Evolutionary conservation across 2,113 vertebrate species (phyloP), one percentile per base, ranked within the genome.

Genomic region (Carollia perspicillata): DNA sequence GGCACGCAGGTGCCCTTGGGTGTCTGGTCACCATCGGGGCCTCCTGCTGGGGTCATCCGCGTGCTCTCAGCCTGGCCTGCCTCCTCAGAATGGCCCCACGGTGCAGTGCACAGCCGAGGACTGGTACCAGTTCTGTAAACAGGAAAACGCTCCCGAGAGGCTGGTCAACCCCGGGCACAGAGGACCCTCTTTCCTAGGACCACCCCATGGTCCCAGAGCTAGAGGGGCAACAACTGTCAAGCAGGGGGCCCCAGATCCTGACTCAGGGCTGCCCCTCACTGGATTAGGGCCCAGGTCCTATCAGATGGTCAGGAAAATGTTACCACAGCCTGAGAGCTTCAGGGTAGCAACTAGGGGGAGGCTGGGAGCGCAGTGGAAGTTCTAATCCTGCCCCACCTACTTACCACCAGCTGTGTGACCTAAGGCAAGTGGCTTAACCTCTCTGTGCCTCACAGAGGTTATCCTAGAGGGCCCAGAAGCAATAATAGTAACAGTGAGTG

Each of bases 41-140:
- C 35, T 42, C 35, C 66, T 4, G 0, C 20, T 3, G 1, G 1
- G 16, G 11, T 33, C 60, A 10, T 6, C 16, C 44, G 4, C 26
- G 2, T 4, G 1, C 6, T 20, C 3, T 18, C 2, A 2, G 11
- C 72, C 6, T 4, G 5, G 22, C 3, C 0, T 3, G 26, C 35
- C 6, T 85, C 80, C 58, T 74, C 11, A 33, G 18, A 60, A 28
- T 3, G n/a, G 33, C 16, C 60, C 40, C n/a, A 10, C 10, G 49
- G 16, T 28, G 23, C 1, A 4, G 20, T 7, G 14, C 72, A 12
- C 28, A 33, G 40, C 55, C 18, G 35, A 44, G 37, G 8, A 2
- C 33, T n/a, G 2, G 8, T 8, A n/a, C 55, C 35, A 37, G 69
- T 37, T 72, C 74, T 63, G 22, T 47, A n/a, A 79, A 17, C 33